A percentile compares a stretch with the other conserved stretches of the same genome.
phyloP scores from a whole-genome alignment of 2,888 invertebrate species.

The Pollenia labialis region DNA sequence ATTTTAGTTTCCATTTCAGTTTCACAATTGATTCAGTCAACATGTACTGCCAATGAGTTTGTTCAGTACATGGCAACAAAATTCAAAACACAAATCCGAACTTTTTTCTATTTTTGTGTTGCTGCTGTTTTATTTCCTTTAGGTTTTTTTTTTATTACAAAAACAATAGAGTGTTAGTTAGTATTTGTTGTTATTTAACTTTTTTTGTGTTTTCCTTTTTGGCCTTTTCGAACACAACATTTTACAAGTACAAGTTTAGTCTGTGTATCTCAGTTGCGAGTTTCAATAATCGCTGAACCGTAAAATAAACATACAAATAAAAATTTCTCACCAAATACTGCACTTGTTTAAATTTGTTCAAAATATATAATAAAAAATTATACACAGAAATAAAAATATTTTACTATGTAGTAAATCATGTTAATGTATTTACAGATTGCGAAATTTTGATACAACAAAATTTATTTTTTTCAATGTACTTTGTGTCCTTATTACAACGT shows the following conservation, averaged over 20 bases:
- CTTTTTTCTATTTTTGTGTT: slow-evolving; percentile 8
- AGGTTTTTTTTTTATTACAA: background rate
- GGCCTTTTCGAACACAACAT: slow-evolving; percentile 7
- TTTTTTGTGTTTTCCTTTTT: slow-evolving; percentile 24
- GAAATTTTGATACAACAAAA: slow-evolving; percentile 24
- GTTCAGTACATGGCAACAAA: slow-evolving; percentile 20
- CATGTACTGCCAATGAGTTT: background rate
- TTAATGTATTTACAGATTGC: slow-evolving; percentile 8
- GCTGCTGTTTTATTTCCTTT: background rate
- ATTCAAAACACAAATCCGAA: slow-evolving; percentile 36
- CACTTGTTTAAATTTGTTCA: slow-evolving; percentile 33
- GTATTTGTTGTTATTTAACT: slow-evolving; percentile 15
- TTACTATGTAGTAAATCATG: slow-evolving; percentile 5
- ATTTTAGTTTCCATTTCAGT: slow-evolving; percentile 3
- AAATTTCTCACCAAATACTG: background rate
- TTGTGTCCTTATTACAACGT: slow-evolving; percentile 11
- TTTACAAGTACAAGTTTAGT: slow-evolving; percentile 1
- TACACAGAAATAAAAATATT: background rate
- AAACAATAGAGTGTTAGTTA: slow-evolving; percentile 1
- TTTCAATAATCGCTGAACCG: slow-evolving; percentile 68
- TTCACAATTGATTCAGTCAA: background rate
- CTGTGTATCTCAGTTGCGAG: background rate
- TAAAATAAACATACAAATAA: slow-evolving; percentile 60
- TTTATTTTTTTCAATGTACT: slow-evolving; percentile 19
- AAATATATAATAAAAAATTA: slow-evolving; percentile 7